phyloP scores from a whole-genome alignment of 2,797 vertebrate genomes.

The Capromys pilorides region DNA sequence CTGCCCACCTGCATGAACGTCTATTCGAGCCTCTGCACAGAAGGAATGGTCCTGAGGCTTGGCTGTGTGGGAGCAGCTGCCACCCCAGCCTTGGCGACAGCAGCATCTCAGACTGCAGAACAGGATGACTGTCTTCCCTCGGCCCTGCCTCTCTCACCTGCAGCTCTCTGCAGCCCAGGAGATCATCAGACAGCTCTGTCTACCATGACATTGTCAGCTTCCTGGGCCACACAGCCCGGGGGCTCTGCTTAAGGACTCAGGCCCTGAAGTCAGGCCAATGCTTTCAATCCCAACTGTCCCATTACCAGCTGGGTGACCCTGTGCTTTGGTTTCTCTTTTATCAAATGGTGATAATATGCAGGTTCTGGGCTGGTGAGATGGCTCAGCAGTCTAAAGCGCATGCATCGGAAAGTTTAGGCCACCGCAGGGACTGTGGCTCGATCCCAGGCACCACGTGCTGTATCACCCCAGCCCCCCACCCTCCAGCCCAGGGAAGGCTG shows the following conservation, averaged over 20 bases:
- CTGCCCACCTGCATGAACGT: background rate
- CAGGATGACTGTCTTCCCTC: fast-evolving
- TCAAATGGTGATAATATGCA: background rate
- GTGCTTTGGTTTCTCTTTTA: background rate
- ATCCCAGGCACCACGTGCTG: too few relatives aligned
- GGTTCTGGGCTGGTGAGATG: too few relatives aligned
- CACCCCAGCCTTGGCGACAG: background rate
- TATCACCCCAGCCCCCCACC: too few relatives aligned
- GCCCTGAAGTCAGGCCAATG: background rate
- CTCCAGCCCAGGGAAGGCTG: too few relatives aligned
- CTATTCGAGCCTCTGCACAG: background rate
- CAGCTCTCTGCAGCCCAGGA: background rate
- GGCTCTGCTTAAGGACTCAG: background rate
- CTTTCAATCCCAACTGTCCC: background rate
- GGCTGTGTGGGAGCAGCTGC: background rate
- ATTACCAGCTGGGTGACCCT: background rate
- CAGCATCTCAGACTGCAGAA: fast-evolving
- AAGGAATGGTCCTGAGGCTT: background rate
- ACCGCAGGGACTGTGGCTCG: too few relatives aligned
- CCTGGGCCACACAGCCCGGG: background rate
- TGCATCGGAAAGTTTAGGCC: too few relatives aligned
- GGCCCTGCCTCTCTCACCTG: fast-evolving
- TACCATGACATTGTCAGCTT: background rate
- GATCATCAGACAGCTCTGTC: background rate
- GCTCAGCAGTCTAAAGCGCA: too few relatives aligned